phyloP scores from a whole-genome alignment of 2,888 invertebrate genomes.

The Noctua janthina region DNA sequence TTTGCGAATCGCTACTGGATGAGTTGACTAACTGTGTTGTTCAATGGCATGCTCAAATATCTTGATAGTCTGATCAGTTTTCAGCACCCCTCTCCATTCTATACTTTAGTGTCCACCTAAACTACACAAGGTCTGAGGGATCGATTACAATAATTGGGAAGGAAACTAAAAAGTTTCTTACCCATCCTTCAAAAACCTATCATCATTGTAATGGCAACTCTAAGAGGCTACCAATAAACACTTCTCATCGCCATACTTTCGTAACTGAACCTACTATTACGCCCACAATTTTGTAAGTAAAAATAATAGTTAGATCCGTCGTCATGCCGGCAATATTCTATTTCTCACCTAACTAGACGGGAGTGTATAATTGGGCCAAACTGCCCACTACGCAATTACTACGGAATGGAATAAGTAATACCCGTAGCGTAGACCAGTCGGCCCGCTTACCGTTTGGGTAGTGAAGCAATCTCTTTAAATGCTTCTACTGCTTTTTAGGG shows the following conservation, averaged over 20 bases:
- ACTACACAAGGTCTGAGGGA: background rate
- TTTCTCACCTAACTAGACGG: slow-evolving; percentile 72
- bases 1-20: background rate
- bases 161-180: slow-evolving; percentile 8
- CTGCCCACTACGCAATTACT: slow-evolving; percentile 75
- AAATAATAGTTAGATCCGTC: slow-evolving; percentile 61
- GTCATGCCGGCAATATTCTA: slow-evolving; percentile 61
- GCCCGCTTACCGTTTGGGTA: slow-evolving; percentile 63
- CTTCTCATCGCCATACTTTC: slow-evolving; percentile 48
- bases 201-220: slow-evolving; percentile 42
- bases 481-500: slow-evolving; percentile 31
- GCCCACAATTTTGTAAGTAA: slow-evolving; percentile 59
- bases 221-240: slow-evolving; percentile 54
- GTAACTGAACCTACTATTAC: slow-evolving; percentile 59
- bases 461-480: slow-evolving; percentile 64
- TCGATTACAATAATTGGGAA: background rate
- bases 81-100: too few species aligned
- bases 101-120: background rate
- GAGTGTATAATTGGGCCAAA: slow-evolving; percentile 75
- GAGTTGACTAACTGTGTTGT: background rate
- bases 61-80: background rate
- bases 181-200: slow-evolving; percentile 15
- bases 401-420: slow-evolving; percentile 76
- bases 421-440: slow-evolving; percentile 64
- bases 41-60: background rate